Conservation (phyloP, 64 coral and sea anemone species). For the Dendronephthya gigantea region DNA sequence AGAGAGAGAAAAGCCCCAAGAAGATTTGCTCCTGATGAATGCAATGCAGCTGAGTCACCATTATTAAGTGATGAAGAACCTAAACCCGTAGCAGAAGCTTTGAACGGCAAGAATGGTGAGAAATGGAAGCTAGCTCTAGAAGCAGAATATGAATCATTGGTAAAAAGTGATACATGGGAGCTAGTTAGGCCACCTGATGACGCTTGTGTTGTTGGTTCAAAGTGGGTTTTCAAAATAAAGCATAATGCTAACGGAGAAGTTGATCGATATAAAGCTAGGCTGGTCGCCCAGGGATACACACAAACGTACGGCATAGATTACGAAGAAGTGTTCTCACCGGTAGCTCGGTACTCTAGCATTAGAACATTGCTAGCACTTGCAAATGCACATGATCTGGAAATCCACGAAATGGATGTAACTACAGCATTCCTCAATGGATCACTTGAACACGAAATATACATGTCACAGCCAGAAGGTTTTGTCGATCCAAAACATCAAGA, state of each 20-base stretch:
- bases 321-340: constrained; percentile 22
- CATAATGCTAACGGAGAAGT: background rate
- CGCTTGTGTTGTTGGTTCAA: background rate
- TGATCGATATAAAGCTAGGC: constrained; percentile 23
- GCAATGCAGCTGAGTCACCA: background rate
- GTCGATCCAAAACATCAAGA: background rate
- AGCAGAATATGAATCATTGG: too few relatives aligned
- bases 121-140: background rate
- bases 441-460: constrained; percentile 14
- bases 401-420: constrained; percentile 29
- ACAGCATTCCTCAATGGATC: constrained; percentile 27
- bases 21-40: background rate
- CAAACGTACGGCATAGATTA: constrained; percentile 18
- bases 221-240: constrained; percentile 31
- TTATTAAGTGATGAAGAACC: too few relatives aligned
- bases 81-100: constrained; percentile 7
- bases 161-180: constrained; percentile 6
- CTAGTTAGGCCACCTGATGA: background rate
- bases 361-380: constrained; percentile 15
- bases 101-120: background rate
- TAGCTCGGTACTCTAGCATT: background rate
- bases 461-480: constrained; percentile 22
- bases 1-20: background rate
- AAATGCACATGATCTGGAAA: constrained; percentile 12
- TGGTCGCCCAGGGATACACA: constrained; percentile 24